Percentiles rank a stretch among this genome's conserved stretches.
Conservation (phyloP, 2,888 invertebrate genomes). For the Archips xylosteana region DNA sequence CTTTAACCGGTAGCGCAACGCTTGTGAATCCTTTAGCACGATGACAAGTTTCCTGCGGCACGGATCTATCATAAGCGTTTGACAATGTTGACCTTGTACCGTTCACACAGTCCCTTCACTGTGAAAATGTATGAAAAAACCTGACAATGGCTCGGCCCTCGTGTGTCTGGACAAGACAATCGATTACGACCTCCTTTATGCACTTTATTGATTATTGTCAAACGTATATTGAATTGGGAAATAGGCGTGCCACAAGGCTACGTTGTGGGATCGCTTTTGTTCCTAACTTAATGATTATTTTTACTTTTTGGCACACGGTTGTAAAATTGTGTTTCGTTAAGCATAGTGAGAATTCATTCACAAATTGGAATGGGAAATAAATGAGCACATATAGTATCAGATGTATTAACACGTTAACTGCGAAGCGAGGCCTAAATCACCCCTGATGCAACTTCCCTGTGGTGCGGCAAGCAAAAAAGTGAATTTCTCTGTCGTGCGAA, state of each 20-base stretch:
- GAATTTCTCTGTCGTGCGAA: too few species aligned
- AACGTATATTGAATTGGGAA: conserved; percentile 73
- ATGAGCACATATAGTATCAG: conserved; percentile 3
- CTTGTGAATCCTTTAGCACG: conserved; percentile 44
- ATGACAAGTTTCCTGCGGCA: conserved; percentile 49
- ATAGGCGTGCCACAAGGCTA: conserved; percentile 67
- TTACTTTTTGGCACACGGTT: background rate
- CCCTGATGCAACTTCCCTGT: too few species aligned
- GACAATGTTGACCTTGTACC: conserved; percentile 79
- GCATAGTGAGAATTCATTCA: conserved; percentile 10
- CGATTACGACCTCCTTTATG: conserved; percentile 77
- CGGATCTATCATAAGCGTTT: conserved; percentile 71
- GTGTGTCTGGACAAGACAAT: conserved; percentile 77
- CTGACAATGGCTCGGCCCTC: conserved; percentile 77
- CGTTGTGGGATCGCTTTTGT: conserved; percentile 57
- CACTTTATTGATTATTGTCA: conserved; percentile 82
- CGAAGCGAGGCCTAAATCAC: too few species aligned
- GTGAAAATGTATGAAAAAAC: conserved; percentile 81
- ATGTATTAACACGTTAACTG: too few species aligned
- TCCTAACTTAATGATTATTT: conserved; percentile 45
- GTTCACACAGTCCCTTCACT: conserved; percentile 84
- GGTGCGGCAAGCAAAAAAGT: too few species aligned
- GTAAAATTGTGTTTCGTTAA: conserved; percentile 1
- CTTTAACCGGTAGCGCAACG: conserved; percentile 41
- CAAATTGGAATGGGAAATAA: background rate